Evolutionary conservation across 2,113 vertebrate species (phyloP), one percentile per base, ranked within the genome.

Genomic region (Proterorhinus semilunaris): DNA sequence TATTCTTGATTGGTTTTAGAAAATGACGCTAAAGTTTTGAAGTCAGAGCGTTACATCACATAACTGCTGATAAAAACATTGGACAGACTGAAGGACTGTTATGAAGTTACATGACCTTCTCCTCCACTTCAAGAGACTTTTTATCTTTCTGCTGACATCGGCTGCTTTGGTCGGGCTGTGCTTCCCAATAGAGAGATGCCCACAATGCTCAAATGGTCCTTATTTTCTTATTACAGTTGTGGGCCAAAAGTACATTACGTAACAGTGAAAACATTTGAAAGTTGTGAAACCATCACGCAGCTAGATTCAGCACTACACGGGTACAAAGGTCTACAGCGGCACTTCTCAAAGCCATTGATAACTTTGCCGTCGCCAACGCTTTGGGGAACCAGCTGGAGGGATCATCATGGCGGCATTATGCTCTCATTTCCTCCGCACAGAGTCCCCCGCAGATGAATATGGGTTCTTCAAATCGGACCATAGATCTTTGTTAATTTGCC

Each of bases 401-500:
- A 58, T 9, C 71, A 27, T 59, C 65, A 72, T 55, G 48, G 64
- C 53, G 44, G 53, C 54, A 66, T 78, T 69, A 78, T 53, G 44
- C 71, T 68, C 52, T 75, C 76, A 69, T 58, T 27, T 64, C n/a
- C 48, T 46, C 52, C 42, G 45, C 52, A 16, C 45, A 62, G 3
- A 67, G 65, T 62, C 52, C 61, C 61, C 44, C 9, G 55, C 54
- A 45, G 71, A 73, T 55, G 57, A 52, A 66, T 72, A 66, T 13
- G 1, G 57, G 66, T 61, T 78, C 44, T 74, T 55, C 59, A 58
- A 12, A 71, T 55, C 48, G 52, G 43, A 54, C 27, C 69, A 59
- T 54, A 72, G 58, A 36, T 76, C 55, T 66, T 65, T 75, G 53
- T 57, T 73, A 51, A 71, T 84, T 70, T 66, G 69, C 65, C 54